Base-by-base conservation (phyloP, 2,888 invertebrate species). In the Cistogaster globosa region DNA sequence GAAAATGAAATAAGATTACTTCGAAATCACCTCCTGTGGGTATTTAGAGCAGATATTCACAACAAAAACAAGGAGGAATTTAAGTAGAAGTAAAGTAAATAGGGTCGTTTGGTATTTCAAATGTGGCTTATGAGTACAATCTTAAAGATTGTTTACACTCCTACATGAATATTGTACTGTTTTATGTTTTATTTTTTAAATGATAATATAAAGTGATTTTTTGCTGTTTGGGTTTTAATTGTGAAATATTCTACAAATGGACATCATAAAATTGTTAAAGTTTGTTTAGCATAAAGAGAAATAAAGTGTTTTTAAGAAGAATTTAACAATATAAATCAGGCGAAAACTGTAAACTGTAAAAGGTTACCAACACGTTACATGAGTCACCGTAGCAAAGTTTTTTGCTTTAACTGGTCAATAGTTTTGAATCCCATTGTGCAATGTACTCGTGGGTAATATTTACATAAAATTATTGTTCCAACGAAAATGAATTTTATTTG, bases 11-110 rank as follows among this genome's bases (percentile, higher is more conserved):
- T 69, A 26, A 69, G 62, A 69, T 69, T 60, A 78, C 53, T 55
- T 20, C 4, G 32, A 69, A 78, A 69, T 45, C 62, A 55, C 32
- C 51, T 72, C 72, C 72, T 65, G 16, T 6, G 72, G 67, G 65
- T 80, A 80, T 80, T 80, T 62, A 62, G 69, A 69, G 69, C 77
- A 68, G 77, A 77, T 68, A 77, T 58, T 45, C 42, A 58, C 42
- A 42, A 32, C 57, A 58, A 16, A n/a, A 62, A 51, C 18, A 51
- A 38, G 53, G 53, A 68, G 38, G 60, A 62, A 55, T 20, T 69
- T 62, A 69, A 69, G 55, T 78, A 62, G 69, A 62, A 62, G 38
- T 53, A 53, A 38, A 53, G 18, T 32, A 62, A 78, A 69, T 62
- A 58, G 69, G 62, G 62, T 78, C 78, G 68, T 69, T 69, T 55